These are phyloP conservation scores for Tromatobia lineatoria DNA, from an alignment of 2,888 invertebrate genomes.

Conservation along the genomic window DNA sequence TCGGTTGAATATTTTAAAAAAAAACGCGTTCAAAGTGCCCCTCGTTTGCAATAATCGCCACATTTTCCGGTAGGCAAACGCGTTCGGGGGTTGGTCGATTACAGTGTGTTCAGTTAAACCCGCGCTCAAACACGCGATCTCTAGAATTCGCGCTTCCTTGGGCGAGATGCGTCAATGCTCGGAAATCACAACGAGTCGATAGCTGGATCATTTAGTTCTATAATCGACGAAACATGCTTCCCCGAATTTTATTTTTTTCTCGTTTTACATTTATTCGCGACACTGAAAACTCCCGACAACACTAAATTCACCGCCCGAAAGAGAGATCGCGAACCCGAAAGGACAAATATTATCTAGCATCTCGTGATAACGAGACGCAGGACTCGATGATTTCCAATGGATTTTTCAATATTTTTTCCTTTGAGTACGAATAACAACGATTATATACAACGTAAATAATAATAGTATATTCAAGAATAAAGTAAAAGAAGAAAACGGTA, in stretches of 20 bases:
- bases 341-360: conserved; percentile 22
- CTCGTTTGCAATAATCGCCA: conserved; percentile 3
- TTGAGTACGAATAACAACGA: conserved; percentile 58
- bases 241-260: conserved; percentile 15
- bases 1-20: conserved; percentile 12
- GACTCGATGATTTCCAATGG: conserved; percentile 23
- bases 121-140: background rate
- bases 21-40: conserved; percentile 28
- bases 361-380: conserved; percentile 26
- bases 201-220: background rate
- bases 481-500: conserved; percentile 30
- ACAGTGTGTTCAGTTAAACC: conserved; percentile 37
- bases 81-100: conserved; percentile 52
- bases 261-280: background rate
- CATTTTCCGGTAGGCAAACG: conserved; percentile 42
- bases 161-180: conserved; percentile 3
- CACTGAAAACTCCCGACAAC: background rate
- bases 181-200: background rate
- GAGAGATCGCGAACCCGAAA: conserved; percentile 6
- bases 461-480: conserved; percentile 24
- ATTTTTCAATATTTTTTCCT: conserved; percentile 42
- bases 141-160: background rate
- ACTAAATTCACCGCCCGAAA: conserved; percentile 19
- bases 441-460: conserved; percentile 66
- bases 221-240: conserved; percentile 13